Evolutionary conservation across 2,797 vertebrate genomes (phyloP), one percentile per base, ranked within the genome.

Genomic region (Melanotaenia pygmaea): DNA sequence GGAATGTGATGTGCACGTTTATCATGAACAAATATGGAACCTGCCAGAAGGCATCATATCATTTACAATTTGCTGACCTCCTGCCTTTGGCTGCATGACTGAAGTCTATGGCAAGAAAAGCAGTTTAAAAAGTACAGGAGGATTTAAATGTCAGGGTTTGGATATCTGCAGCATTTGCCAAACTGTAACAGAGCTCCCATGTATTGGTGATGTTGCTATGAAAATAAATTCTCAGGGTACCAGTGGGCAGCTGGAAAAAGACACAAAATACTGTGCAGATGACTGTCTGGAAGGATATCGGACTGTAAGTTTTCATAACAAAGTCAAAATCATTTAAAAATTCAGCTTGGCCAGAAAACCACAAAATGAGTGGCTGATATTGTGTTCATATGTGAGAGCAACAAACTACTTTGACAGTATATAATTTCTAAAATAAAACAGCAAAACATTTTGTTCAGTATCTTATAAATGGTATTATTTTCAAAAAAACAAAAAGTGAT

Each of bases 181-280:
- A 86, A 80, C 32, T 80, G 76, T 73, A 70, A 61, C 13, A 81
- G 57, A 74, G 53, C 74, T 67, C 57, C 63, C 47, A 59, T 5
- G 20, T 58, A 38, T 74, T 62, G 38, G 18, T 50, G 40, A 47
- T 24, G 32, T 22, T 9, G 14, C 14, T 64, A 58, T 59, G 40
- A 76, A 77, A 74, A 76, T 34, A 64, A 47, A 67, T 73, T 70
- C 22, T 73, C 50, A 53, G 35, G 50, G 18, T 28, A 59, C 12
- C 30, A 37, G 37, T 51, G 16, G 26, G 67, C 50, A 60, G 53
- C 59, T 14, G 20, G 37, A 58, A 67, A 74, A 72, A 73, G 8
- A 72, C 18, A 70, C 26, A 45, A 47, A 68, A 56, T 54, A 51
- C 45, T 38, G 5, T 16, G 20, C 43, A 70, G 37, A 28, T 58